Conservation (phyloP, 2,113 vertebrate genomes). For the Saccopteryx leptura region DNA sequence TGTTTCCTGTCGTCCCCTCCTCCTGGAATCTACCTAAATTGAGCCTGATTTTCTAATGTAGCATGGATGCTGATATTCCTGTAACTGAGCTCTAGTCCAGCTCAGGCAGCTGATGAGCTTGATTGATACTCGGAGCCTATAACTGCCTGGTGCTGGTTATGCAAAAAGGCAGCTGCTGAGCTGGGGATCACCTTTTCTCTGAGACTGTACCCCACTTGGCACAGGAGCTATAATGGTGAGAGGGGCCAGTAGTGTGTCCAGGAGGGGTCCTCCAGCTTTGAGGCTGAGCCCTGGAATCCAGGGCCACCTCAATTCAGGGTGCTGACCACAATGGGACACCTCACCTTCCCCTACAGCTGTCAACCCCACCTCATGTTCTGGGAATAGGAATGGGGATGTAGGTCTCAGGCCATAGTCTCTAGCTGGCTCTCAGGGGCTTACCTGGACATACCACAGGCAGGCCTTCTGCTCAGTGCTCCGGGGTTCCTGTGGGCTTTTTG, state of each 20-base stretch:
- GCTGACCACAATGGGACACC: background rate
- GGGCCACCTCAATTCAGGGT: background rate
- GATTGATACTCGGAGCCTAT: background rate
- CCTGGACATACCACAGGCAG: background rate
- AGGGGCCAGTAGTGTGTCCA: background rate
- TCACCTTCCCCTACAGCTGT: background rate
- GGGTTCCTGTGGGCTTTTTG: background rate
- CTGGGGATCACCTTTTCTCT: background rate
- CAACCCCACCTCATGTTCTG: background rate
- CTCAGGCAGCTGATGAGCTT: background rate
- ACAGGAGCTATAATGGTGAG: background rate
- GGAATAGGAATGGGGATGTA: background rate
- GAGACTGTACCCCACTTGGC: background rate
- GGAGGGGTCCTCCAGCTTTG: background rate
- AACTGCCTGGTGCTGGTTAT: background rate
- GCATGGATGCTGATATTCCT: rapidly evolving
- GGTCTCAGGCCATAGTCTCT: background rate
- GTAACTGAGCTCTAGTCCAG: background rate
- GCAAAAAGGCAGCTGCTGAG: background rate
- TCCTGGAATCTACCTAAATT: slow-evolving; percentile 34
- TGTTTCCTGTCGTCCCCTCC: background rate
- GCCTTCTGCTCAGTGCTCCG: background rate
- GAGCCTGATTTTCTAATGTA: background rate
- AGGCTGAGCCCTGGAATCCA: background rate
- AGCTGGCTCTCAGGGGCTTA: background rate